Evolutionary conservation across 2,888 invertebrate species (phyloP).

Genomic region (Papilio gigon): DNA sequence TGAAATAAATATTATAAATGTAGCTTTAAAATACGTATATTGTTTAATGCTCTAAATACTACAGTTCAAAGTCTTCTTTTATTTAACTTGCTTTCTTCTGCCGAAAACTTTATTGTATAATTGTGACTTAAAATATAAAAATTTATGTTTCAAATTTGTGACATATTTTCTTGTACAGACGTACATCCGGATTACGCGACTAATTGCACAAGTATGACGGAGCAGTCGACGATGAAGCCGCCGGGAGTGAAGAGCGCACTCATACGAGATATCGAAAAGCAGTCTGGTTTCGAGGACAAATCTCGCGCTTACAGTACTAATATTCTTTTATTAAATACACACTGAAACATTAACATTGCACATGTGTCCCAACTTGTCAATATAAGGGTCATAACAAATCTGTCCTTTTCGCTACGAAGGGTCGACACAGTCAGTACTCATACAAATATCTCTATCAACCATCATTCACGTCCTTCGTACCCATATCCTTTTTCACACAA

Average conservation of each 20-base stretch:
- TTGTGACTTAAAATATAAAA: no score
- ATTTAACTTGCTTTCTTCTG: no score
- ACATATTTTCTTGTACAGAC: constrained; percentile 19
- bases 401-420: no score
- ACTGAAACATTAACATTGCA: background rate
- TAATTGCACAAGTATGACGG: constrained; percentile 26
- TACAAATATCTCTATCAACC: no score
- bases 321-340: background rate
- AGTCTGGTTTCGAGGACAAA: background rate
- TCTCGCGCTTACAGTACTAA: background rate
- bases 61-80: no score
- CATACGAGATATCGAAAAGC: background rate
- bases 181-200: constrained; percentile 22
- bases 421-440: no score
- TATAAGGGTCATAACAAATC: no score
- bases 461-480: no score
- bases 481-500: no score
- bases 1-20: background rate
- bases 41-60: background rate
- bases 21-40: background rate
- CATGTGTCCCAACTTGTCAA: no score
- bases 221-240: constrained; percentile 3
- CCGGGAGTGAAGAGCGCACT: constrained; percentile 15
- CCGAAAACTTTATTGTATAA: no score
- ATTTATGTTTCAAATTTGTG: background rate